Evolutionary conservation across 1,140 invertebrate species (phyloP), one percentile per base, ranked within the genome.

Genomic region (Microplitis demolitor): DNA sequence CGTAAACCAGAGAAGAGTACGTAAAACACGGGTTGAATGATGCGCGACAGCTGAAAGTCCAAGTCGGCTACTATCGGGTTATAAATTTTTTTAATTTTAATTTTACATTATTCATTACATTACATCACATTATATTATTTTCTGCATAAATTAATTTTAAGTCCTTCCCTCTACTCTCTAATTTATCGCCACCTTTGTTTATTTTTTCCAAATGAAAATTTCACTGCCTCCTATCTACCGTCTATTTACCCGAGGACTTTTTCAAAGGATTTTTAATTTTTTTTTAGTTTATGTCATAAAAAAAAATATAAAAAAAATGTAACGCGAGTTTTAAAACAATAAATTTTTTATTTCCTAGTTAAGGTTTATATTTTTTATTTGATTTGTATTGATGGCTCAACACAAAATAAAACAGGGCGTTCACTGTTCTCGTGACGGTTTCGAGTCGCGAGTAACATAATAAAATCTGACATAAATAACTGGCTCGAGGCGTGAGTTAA

Each of bases 21-120:
- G 73, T 74, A 75, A 74, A 74, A 73, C 58, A 51, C 54, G 69
- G 8, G 33, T 56, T 81, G 75, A 81, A 76, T 75, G 77, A 79
- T 78, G 75, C 60, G 66, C 76, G 76, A 77, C 79, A 81, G 79
- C 79, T 81, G 78, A 78, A 58, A 64, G 58, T 71, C 31, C 37
- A 45, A 45, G n/a, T 16, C 61, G 31, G 4, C 70, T 24, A 24
- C 24, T 24, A 53, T 37, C 66, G 35, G 13, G 11, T 66, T 54
- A 35, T 56, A 35, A 61, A 11, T 35, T 9, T 11, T 13, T 13
- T 35, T 62, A 35, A 35, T 69, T 8, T 61, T 45, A 45, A 31
- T n/a, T 39, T 61, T 37, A 24, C 24, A 39, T 31, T 73, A 69
- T 37, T 53, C 37, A 34, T 24, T 24, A 24, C 24, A 24, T 24